A percentile compares a stretch with the other conserved stretches of the same genome.
phyloP scores from a whole-genome alignment of 2,888 invertebrate genomes.

The Xestia xanthographa region DNA sequence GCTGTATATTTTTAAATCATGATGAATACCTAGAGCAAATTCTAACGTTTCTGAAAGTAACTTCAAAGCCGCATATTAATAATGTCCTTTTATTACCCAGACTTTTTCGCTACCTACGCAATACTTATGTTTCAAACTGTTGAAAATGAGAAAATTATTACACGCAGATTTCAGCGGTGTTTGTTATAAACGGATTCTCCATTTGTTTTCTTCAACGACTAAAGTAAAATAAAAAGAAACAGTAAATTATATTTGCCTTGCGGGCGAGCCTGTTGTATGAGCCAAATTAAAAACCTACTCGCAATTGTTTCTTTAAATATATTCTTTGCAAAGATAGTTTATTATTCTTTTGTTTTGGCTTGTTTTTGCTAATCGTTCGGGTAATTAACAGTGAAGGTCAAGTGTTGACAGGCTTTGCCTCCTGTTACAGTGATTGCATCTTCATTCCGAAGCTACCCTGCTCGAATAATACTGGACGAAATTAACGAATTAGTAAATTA shows the following conservation, averaged over 20 bases:
- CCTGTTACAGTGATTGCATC: slow-evolving; percentile 83
- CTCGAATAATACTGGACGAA: slow-evolving; percentile 72
- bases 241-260: slow-evolving; percentile 55
- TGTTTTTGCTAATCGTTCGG: slow-evolving; percentile 47
- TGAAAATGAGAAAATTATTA: slow-evolving; percentile 16
- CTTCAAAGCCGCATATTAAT: background rate
- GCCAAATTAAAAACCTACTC: slow-evolving; percentile 65
- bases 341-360: slow-evolving; percentile 45
- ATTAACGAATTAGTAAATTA: slow-evolving; percentile 47
- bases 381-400: slow-evolving; percentile 63
- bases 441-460: slow-evolving; percentile 82
- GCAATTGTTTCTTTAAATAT: slow-evolving; percentile 40
- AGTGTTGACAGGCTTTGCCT: slow-evolving; percentile 71
- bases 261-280: slow-evolving; percentile 62
- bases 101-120: background rate
- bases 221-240: slow-evolving; percentile 50
- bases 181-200: slow-evolving; percentile 53
- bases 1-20: background rate
- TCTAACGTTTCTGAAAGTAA: background rate
- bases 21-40: background rate
- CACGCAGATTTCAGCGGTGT: slow-evolving; percentile 26
- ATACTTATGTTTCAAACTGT: background rate
- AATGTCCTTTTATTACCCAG: background rate
- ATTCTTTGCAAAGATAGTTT: slow-evolving; percentile 32
- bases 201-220: slow-evolving; percentile 61